Base-by-base conservation (phyloP, 2,113 vertebrate genomes). In the Charina bottae region DNA sequence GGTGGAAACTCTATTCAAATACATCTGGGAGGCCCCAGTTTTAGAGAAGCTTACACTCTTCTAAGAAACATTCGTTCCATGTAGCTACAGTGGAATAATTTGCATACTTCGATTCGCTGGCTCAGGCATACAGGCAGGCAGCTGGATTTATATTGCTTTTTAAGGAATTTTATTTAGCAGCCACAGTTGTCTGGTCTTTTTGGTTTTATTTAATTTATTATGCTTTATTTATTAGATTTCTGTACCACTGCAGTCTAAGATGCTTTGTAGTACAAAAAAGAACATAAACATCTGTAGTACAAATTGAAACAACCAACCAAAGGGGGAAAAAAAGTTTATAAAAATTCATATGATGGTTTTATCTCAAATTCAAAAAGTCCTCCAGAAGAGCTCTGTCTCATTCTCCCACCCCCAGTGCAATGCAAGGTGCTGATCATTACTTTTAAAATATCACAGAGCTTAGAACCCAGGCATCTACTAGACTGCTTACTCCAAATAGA, bases 51-150 rank as follows among this genome's bases (percentile, higher is more conserved):
- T 78, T 78, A 78, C 42, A 42, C 33, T 95, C 93, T 92, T 95
- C 95, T 97, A 96, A 97, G 97, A 91, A 96, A 90, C 94, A 96
- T 42, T 97, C 97, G 96, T 97, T 96, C 97, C 94, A 89, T 92
- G 85, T 89, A 93, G 93, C 93, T 95, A 93, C 94, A 95, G 89
- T 91, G 78, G 84, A 95, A 95, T 68, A 92, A 87, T 90, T 96
- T 95, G 93, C 93, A 92, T 91, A 93, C 90, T 94, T 94, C 94
- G 95, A 93, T 92, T 94, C 94, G 90, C 89, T 85, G 85, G 91
- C 53, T 85, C 42, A 87, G 83, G 24, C 60, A 94, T 64, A 92
- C 89, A 62, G 2, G 42, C 78, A 92, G 86, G 83, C 78, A 96
- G 58, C 62, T 92, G 72, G 33, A 21, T 7, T 78, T 37, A 42